Base-by-base conservation (phyloP, 2,888 invertebrate genomes). In the Oxytorus armatus region DNA sequence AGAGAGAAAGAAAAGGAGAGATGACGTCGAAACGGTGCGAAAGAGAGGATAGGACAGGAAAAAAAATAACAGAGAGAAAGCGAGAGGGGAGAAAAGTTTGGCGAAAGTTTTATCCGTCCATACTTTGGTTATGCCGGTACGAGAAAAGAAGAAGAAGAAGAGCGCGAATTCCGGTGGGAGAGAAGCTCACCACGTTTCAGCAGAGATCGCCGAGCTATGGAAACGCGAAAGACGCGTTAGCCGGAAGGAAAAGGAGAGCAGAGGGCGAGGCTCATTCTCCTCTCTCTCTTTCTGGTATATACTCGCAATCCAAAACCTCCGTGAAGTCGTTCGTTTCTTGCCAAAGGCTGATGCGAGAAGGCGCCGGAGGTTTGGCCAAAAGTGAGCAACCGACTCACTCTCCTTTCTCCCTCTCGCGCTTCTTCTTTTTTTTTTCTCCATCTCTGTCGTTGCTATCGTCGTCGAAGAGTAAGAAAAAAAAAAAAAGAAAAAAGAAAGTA, bases 151-250 rank as follows among this genome's bases (percentile, higher is more conserved):
- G 16, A 25, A 36, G 44, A 44, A 51, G 59, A 73, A 66, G 25
- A 72, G 70, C 61, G 61, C 44, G 55, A 69, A 81, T 77, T 77
- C 80, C 68, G 57, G 49, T 63, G 57, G 74, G 61, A 77, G 53
- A 68, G n/a, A n/a, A n/a, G n/a, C n/a, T n/a, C 36, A 49, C 49
- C 23, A 33, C 42, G 44, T 55, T 53, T 29, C 10, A 25, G n/a
- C 10, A 18, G 51, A 51, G 39, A 39, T 49, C 53, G 61, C 21
- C 69, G 66, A 59, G 66, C 21, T 14, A 55, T 69, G 42, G 47
- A 69, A 72, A 39, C 25, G 61, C 51, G 69, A 76, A 74, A 74
- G 44, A 16, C 47, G 74, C 65, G 59, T 76, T 76, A 70, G 36
- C 61, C 70, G 66, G 66, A 75, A 76, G 75, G 55, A 79, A 72